phyloP scores from a whole-genome alignment of 2,888 invertebrate species.

The Carcina quercana region DNA sequence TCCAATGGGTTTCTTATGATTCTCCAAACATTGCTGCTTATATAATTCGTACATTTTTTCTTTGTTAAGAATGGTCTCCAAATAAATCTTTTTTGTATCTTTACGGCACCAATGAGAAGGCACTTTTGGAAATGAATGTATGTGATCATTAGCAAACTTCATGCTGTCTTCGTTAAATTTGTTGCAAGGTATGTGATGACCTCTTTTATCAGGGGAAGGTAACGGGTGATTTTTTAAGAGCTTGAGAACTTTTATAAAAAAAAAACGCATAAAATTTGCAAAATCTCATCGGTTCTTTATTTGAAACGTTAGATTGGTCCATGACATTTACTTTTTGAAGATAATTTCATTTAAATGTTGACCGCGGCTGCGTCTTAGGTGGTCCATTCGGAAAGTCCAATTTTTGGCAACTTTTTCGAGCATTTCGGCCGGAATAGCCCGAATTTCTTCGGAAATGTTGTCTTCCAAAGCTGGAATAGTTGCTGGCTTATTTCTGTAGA shows the following conservation, averaged over 20 bases:
- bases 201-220: constrained; percentile 13
- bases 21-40: constrained; percentile 9
- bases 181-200: constrained; percentile 11
- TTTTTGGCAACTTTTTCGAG: constrained; percentile 2
- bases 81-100: constrained; percentile 13
- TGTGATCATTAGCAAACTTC: constrained; percentile 12
- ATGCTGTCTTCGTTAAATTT: constrained; percentile 8
- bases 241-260: no score
- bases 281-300: no score
- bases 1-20: constrained; percentile 11
- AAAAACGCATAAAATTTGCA: no score
- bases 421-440: constrained; percentile 4
- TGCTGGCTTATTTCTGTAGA: constrained; percentile 9
- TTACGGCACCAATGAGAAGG: constrained; percentile 5
- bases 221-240: no score
- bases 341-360: constrained; percentile 2
- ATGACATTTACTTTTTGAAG: no score
- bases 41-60: constrained; percentile 17
- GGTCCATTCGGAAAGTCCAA: constrained; percentile 3
- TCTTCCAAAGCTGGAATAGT: constrained; percentile 5
- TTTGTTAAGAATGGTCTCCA: constrained; percentile 12
- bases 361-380: not conserved
- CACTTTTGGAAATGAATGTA: constrained; percentile 13
- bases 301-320: no score
- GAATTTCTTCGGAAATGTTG: constrained; percentile 4